Evolutionary conservation across 1,140 invertebrate species (phyloP).

Genomic region (Asobara japonica): DNA sequence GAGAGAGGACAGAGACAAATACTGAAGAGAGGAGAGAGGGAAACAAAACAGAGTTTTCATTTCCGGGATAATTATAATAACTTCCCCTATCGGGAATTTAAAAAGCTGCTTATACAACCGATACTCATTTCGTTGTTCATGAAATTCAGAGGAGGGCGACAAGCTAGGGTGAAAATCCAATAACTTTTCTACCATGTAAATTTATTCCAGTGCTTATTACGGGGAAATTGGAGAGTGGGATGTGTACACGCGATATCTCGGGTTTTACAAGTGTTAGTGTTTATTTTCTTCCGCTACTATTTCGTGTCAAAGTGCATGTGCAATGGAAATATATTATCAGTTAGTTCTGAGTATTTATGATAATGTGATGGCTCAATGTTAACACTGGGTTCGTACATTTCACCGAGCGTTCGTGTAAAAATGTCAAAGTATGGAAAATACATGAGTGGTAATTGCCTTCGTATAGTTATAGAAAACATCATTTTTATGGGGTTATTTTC

Average conservation of each 20-base stretch:
- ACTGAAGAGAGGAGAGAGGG: too few relatives aligned
- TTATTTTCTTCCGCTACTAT: not conserved
- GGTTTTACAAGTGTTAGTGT: not conserved
- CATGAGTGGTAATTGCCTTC: too few relatives aligned
- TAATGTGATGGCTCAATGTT: not conserved
- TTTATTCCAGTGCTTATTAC: not conserved
- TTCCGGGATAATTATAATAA: not conserved
- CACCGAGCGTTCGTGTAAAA: too few relatives aligned
- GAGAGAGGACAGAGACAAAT: too few relatives aligned
- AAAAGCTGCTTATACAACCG: not conserved
- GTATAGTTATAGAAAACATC: too few relatives aligned
- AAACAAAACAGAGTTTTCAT: too few relatives aligned
- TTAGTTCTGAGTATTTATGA: not conserved
- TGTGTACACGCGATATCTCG: not conserved
- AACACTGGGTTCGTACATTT: not conserved
- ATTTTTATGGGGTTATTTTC: too few relatives aligned
- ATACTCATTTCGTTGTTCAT: not conserved
- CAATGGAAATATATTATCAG: not conserved
- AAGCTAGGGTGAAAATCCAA: not conserved
- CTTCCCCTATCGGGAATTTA: too few relatives aligned
- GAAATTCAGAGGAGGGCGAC: not conserved
- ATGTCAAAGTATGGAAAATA: too few relatives aligned
- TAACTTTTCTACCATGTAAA: not conserved
- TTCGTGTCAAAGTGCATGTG: not conserved
- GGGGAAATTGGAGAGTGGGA: not conserved